phyloP scores from a whole-genome alignment of 2,113 vertebrate species.

The Neotoma lepida region DNA sequence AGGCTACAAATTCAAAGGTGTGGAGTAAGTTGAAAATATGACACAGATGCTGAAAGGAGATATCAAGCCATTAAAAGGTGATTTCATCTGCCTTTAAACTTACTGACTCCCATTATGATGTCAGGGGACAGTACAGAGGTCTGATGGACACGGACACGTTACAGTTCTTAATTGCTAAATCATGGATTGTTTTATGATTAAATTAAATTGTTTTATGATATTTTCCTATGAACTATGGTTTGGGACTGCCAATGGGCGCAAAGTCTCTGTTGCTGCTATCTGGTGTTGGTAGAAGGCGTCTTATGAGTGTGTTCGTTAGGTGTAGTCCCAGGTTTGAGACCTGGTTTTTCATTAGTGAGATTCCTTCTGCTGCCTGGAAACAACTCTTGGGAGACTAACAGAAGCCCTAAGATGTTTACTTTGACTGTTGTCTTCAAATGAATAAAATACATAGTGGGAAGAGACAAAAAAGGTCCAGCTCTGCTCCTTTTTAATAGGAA shows the following conservation, averaged over 20 bases:
- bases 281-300: not conserved
- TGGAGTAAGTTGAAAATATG: not conserved
- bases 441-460: constrained; percentile 69
- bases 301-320: constrained; percentile 60
- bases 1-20: not conserved
- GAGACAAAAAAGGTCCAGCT: constrained; percentile 45
- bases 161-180: not conserved
- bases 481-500: constrained; percentile 61
- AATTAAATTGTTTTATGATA: constrained; percentile 8
- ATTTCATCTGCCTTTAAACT: not conserved
- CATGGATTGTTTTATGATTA: not conserved
- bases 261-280: not conserved
- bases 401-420: constrained; percentile 64
- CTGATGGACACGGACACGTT: not conserved
- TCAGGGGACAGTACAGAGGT: not conserved
- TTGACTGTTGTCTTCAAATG: constrained; percentile 74
- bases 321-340: constrained; percentile 57
- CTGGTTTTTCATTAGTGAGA: constrained; percentile 68
- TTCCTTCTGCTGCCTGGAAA: constrained; percentile 65
- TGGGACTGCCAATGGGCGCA: not conserved
- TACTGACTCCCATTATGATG: not conserved
- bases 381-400: constrained; percentile 63
- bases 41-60: not conserved
- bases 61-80: not conserved
- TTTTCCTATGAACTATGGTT: not conserved